A percentile compares a stretch with the other conserved stretches of the same genome.
Evolutionary conservation across 2,113 vertebrate genomes (phyloP).

Genomic region (Ailuropoda melanoleuca): DNA sequence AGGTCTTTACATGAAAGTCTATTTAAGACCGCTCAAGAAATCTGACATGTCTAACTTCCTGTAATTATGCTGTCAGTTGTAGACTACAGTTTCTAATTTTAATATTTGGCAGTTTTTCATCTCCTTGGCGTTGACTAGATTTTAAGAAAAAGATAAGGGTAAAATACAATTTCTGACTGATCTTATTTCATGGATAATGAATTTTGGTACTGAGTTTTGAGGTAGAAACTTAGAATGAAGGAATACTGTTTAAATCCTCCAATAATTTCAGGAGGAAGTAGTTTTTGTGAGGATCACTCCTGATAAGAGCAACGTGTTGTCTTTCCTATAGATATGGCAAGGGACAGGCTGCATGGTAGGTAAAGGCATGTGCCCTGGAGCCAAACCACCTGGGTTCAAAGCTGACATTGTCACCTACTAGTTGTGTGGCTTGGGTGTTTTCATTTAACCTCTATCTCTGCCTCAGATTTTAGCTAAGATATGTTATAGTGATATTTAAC

Average conservation of each 20-base stretch:
- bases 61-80: slow-evolving; percentile 31
- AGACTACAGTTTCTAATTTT: neutral
- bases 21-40: slow-evolving; percentile 51
- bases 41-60: slow-evolving; percentile 53
- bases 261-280: neutral
- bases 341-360: fast-evolving
- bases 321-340: neutral
- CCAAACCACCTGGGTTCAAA: neutral
- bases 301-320: neutral
- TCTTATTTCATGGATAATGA: neutral
- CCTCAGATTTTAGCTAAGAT: neutral
- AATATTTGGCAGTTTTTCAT: slow-evolving; percentile 34
- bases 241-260: neutral
- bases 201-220: slow-evolving; percentile 49
- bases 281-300: neutral
- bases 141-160: slow-evolving; percentile 10
- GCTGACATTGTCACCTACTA: neutral
- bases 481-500: neutral
- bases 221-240: neutral
- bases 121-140: slow-evolving; percentile 11
- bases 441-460: neutral
- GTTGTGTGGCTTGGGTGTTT: neutral
- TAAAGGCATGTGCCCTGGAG: neutral
- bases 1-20: neutral
- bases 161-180: slow-evolving; percentile 37